Evolutionary conservation across 2,113 vertebrate genomes (phyloP).

Genomic region (Gallinago undulata): DNA sequence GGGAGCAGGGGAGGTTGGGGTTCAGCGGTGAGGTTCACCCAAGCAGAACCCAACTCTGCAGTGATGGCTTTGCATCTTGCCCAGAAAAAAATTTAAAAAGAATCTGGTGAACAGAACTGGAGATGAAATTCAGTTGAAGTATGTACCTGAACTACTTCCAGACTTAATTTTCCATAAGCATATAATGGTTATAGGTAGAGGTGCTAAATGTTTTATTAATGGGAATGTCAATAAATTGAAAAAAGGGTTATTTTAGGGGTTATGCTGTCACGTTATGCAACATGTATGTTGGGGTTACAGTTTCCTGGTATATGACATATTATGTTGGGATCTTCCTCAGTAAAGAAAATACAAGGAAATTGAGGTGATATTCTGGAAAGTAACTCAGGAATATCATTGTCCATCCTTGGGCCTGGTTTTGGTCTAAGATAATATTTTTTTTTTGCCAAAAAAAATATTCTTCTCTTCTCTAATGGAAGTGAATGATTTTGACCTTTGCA

Average conservation of each 20-base stretch:
- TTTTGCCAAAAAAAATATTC: not conserved
- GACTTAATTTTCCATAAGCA: not conserved
- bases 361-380: not conserved
- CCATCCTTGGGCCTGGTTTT: not conserved
- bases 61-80: not conserved
- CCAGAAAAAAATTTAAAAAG: not conserved
- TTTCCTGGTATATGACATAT: accelerated
- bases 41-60: not conserved
- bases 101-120: not conserved
- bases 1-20: not conserved
- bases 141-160: not conserved
- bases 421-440: not conserved
- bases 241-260: not conserved
- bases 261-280: accelerated
- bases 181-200: not conserved
- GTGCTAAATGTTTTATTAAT: not conserved
- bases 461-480: not conserved
- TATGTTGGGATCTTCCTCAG: not conserved
- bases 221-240: not conserved
- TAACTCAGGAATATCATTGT: not conserved
- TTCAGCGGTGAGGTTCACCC: accelerated
- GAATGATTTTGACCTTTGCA: not conserved
- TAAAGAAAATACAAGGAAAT: not conserved
- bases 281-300: accelerated
- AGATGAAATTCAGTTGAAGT: accelerated